Evolutionary conservation across 2,113 vertebrate genomes (phyloP), one percentile per base, ranked within the genome.

Genomic region (Platysteira castanea): DNA sequence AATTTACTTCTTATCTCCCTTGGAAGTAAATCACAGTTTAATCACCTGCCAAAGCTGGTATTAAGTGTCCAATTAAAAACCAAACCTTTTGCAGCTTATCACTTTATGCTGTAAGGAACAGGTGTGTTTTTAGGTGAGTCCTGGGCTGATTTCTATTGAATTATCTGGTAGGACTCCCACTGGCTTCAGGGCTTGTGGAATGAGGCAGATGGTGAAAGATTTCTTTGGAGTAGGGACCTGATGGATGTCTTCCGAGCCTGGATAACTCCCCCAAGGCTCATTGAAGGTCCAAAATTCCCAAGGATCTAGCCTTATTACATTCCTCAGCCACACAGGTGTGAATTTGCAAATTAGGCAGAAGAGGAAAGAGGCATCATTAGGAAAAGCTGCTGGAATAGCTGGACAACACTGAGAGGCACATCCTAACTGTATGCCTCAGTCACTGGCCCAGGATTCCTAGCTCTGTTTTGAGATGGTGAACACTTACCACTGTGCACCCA

Each of bases 21-120:
- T 89, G 95, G 95, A 96, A 95, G 96, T 93, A 94, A 96, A 97
- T 96, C 96, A 90, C 88, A 60, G 85, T 95, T 96, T 94, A 94
- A 97, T 96, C 96, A 96, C 90, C 95, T 94, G 95, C 92, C 96
- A 96, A 97, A 96, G 96, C 95, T 75, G 93, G 95, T 88, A 97
- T 95, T 96, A 96, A 93, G 64, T 95, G 95, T 83, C 96, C 94
- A 96, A 96, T 96, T 97, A 95, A 96, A 94, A 96, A 90, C 7
- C 76, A 93, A 96, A 93, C 83, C 83, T 94, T 90, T 88, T 89
- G 49, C 92, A 90, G 90, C 69, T 96, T 97, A 97, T 96, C 96
- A 76, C 60, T 78, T 76, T 57, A 56, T 95, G 90, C 7, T 27
- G 90, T 75, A 90, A 96, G 64, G 35, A 95, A 92, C 95, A 96